These are phyloP conservation scores for Machaerirhynchus nigripectus DNA, from an alignment of 2,113 vertebrate genomes.

Conservation along the genomic window DNA sequence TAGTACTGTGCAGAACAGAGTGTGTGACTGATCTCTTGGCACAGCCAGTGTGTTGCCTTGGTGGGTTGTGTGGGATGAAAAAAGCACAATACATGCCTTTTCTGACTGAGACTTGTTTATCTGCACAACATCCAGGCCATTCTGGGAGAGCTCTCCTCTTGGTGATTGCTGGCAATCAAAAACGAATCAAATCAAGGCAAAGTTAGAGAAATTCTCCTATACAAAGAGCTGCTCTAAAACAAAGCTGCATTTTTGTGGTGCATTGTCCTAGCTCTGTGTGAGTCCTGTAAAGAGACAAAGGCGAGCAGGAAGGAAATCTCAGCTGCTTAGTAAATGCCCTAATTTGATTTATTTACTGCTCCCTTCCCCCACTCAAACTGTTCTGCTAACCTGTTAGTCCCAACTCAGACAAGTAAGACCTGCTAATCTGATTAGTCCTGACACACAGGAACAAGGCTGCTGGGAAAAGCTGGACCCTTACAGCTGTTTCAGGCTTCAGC, in stretches of 20 bases:
- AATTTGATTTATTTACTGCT: conserved; percentile 46
- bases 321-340: conserved; percentile 45
- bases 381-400: conserved; percentile 59
- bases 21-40: not conserved
- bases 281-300: conserved; percentile 40
- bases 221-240: conserved; percentile 46
- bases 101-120: conserved; percentile 38
- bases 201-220: conserved; percentile 6
- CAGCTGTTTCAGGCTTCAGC: conserved; percentile 21
- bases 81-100: conserved; percentile 16
- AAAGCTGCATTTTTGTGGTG: conserved; percentile 24
- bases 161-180: not conserved
- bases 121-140: not conserved
- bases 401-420: conserved; percentile 54
- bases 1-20: not conserved
- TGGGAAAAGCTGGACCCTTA: conserved; percentile 12
- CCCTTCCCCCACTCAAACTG: conserved; percentile 50
- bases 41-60: not conserved
- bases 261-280: conserved; percentile 54
- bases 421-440: conserved; percentile 64
- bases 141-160: not conserved
- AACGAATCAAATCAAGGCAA: conserved; percentile 27
- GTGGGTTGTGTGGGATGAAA: not conserved
- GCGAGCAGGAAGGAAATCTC: conserved; percentile 25
- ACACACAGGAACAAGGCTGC: conserved; percentile 49